A percentile compares a stretch with the other conserved stretches of the same genome.
phyloP scores from a whole-genome alignment of 1,140 invertebrate genomes.

The Rhopalosiphum maidis region DNA sequence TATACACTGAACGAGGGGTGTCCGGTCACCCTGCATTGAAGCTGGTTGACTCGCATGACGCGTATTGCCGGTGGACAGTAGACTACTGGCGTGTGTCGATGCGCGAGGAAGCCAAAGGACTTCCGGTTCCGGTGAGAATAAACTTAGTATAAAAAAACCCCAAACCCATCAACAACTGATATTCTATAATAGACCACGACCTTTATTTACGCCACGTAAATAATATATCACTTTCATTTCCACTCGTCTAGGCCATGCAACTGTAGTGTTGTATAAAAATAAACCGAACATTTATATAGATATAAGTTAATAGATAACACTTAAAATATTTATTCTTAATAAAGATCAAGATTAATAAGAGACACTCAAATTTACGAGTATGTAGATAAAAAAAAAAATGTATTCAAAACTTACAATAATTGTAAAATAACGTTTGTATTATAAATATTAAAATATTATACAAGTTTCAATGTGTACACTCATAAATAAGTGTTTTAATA shows the following conservation, averaged over 20 bases:
- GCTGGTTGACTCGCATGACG: background rate
- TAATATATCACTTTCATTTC: background rate
- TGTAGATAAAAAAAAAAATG: too few relatives aligned
- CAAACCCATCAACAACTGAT: background rate
- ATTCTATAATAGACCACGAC: background rate
- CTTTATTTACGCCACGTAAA: background rate
- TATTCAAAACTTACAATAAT: too few relatives aligned
- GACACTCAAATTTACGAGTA: too few relatives aligned
- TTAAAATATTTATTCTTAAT: too few relatives aligned
- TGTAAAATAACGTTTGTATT: too few relatives aligned
- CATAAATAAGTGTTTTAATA: too few relatives aligned
- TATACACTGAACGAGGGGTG: background rate
- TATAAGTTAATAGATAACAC: too few relatives aligned
- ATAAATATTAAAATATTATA: too few relatives aligned
- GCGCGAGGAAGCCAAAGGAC: background rate
- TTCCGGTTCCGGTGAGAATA: constrained; percentile 35
- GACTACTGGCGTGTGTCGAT: background rate
- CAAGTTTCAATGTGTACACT: too few relatives aligned
- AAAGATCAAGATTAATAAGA: too few relatives aligned
- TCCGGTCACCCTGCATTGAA: background rate
- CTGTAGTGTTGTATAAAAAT: too few relatives aligned
- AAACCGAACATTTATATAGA: too few relatives aligned
- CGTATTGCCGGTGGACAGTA: background rate
- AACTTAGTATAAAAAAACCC: background rate
- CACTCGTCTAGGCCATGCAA: background rate